Percentiles rank a stretch among this genome's conserved stretches.
phyloP scores from a whole-genome alignment of 2,113 vertebrate species.

The Clarias macrocephalus region DNA sequence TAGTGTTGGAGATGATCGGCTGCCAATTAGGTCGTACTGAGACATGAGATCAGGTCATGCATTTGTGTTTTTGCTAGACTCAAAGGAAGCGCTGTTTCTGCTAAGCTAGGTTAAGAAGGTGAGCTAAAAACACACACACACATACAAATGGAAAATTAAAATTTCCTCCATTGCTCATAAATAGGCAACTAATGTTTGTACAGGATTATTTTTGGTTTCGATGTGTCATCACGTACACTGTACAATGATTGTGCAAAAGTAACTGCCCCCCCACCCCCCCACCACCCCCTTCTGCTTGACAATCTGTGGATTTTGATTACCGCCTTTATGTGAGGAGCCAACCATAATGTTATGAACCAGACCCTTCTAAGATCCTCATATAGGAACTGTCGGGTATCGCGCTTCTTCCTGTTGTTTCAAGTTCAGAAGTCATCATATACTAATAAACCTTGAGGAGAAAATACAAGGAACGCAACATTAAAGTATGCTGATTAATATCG shows the following conservation, averaged over 20 bases:
- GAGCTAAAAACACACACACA: neutral
- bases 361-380: too few relatives aligned
- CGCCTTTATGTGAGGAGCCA: too few relatives aligned
- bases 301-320: too few relatives aligned
- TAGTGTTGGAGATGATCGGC: conserved; percentile 27
- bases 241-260: neutral
- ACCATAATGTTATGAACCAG: too few relatives aligned
- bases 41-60: conserved; percentile 1
- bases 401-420: too few relatives aligned
- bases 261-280: neutral
- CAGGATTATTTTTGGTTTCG: neutral
- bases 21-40: neutral
- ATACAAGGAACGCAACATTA: too few relatives aligned
- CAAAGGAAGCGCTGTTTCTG: neutral
- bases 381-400: too few relatives aligned
- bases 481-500: neutral
- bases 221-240: neutral
- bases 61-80: neutral
- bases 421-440: too few relatives aligned
- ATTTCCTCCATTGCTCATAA: neutral
- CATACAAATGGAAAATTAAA: neutral
- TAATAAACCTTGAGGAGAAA: too few relatives aligned
- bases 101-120: neutral
- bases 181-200: neutral
- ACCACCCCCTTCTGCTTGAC: too few relatives aligned